Evolutionary conservation across 2,888 invertebrate species (phyloP).

Genomic region (Rhaphigaster nebulosa): DNA sequence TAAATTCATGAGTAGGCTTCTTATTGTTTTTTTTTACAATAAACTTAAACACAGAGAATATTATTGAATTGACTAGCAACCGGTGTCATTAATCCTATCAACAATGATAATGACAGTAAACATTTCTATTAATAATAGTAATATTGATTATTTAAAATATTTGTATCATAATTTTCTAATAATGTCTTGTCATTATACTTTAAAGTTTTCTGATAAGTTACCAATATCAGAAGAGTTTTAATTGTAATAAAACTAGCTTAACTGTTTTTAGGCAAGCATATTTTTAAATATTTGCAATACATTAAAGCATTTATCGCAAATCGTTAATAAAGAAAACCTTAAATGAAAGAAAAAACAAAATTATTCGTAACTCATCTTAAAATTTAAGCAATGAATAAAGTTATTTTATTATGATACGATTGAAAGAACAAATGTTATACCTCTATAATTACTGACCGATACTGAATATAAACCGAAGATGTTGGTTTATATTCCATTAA

Average conservation of each 20-base stretch:
- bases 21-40: neutral
- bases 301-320: neutral
- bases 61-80: neutral
- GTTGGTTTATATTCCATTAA: neutral
- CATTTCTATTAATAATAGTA: neutral
- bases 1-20: neutral
- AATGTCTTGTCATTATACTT: neutral
- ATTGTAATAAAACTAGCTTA: neutral
- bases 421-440: neutral
- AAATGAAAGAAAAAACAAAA: neutral
- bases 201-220: neutral
- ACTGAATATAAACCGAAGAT: neutral
- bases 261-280: neutral
- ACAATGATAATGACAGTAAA: slow-evolving; percentile 1
- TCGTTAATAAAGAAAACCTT: neutral
- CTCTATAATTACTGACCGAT: neutral
- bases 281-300: neutral
- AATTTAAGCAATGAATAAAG: neutral
- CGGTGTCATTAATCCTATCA: slow-evolving; percentile 24
- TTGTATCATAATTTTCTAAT: neutral
- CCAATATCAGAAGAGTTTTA: neutral
- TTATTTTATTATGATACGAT: neutral
- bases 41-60: neutral
- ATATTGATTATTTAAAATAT: neutral
- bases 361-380: neutral